Base-by-base conservation (phyloP, 1,140 invertebrate genomes). In the Matsumurasca onukii region DNA sequence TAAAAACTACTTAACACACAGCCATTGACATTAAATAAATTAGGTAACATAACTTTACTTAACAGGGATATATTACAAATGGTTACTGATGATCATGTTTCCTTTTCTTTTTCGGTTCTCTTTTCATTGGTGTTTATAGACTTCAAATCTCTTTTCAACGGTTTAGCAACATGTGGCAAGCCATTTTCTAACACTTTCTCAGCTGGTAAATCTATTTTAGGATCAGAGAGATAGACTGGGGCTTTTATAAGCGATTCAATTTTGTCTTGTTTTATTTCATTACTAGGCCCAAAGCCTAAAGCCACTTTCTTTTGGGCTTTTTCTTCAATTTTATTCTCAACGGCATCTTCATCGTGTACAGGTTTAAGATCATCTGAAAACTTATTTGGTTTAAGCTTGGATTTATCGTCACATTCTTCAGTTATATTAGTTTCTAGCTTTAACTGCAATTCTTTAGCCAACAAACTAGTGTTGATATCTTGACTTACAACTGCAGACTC, bases 131-230 rank as follows among this genome's bases (percentile, higher is more conserved):
- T 48, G 29, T 75, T 69, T 2, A 80, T 31, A 59, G 72, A 67
- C 69, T 78, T 80, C 34, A 79, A 72, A 71, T 80, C 78, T 57
- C 75, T 71, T 52, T 77, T 76, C 27, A 78, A 78, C 24, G 77
- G 24, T 65, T 74, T 75, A 1, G 71, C 48, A 31, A 75, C 73
- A 22, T 75, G 71, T 29, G 24, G 31, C 57, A 49, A 22, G 17
- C 15, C 65, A 61, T 29, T 24, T 39, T 61, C 65, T 49, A 12
- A 9, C 55, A 62, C 3, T 20, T 66, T 55, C 29, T 27, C 45
- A 29, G 22, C 31, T 22, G 52, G 31, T 2, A 66, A 55, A n/a
- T 61, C 45, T 25, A 59, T 15, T 70, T 48, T 62, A 45, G 78
- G 75, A 30, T 76, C 68, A 0, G 76, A 77, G 22, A 79, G 69